A percentile compares a stretch with the other conserved stretches of the same genome.
Conservation (phyloP, 2,797 vertebrate species). For the Chiropotes sagulatus region DNA sequence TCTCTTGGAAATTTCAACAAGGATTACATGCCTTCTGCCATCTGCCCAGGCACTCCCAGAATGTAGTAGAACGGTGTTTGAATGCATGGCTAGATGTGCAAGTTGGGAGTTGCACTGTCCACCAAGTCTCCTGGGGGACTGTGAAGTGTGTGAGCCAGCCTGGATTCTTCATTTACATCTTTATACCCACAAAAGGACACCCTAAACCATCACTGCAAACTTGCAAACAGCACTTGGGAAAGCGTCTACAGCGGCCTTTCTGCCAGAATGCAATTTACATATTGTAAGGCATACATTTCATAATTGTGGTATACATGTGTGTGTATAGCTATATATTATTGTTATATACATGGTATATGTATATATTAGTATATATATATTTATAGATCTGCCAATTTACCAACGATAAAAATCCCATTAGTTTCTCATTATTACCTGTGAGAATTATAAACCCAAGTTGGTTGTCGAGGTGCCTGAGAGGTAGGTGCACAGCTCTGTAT, state of each 20-base stretch:
- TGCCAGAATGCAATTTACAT: rapidly evolving
- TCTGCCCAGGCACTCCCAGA: rapidly evolving
- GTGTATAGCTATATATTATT: neutral
- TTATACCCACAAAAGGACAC: too few relatives aligned
- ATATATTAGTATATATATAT: neutral
- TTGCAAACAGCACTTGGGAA: rapidly evolving
- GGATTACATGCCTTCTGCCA: rapidly evolving
- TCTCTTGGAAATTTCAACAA: rapidly evolving
- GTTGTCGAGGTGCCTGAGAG: rapidly evolving
- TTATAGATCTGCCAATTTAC: neutral
- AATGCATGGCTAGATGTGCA: rapidly evolving
- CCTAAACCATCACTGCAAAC: rapidly evolving
- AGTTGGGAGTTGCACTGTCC: rapidly evolving
- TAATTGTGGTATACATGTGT: too few relatives aligned
- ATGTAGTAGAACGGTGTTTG: rapidly evolving
- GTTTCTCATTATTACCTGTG: neutral
- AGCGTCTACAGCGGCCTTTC: rapidly evolving
- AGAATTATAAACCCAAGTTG: neutral
- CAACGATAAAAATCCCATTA: neutral
- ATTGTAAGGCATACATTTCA: neutral
- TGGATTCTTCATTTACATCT: rapidly evolving
- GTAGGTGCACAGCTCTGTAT: rapidly evolving
- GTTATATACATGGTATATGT: neutral
- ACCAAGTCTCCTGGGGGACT: rapidly evolving
- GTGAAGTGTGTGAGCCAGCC: rapidly evolving